These are phyloP conservation scores for Drosophila funebris DNA, from an alignment of 1,140 invertebrate genomes.

Conservation along the genomic window DNA sequence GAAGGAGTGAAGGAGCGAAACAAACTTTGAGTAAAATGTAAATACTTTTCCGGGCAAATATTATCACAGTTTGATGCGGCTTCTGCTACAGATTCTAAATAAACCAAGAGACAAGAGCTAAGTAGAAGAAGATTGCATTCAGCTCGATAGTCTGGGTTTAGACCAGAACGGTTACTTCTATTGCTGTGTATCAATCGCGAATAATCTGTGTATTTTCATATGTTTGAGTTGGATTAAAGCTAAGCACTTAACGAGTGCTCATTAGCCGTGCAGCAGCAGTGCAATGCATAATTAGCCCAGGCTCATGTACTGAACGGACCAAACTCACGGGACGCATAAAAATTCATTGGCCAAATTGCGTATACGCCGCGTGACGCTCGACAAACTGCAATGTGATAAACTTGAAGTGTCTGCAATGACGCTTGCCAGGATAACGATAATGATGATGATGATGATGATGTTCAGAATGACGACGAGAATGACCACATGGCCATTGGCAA, in stretches of 20 bases:
- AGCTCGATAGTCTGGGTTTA: neutral
- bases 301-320: neutral
- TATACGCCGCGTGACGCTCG: conserved; percentile 64
- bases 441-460: neutral
- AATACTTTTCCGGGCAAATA: conserved; percentile 76
- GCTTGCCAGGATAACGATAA: conserved; percentile 15
- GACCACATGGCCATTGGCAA: conserved; percentile 66
- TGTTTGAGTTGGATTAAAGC: conserved; percentile 13
- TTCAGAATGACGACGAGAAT: conserved; percentile 10
- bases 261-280: conserved; percentile 57
- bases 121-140: conserved; percentile 46
- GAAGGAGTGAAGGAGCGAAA: conserved; percentile 17
- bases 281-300: conserved; percentile 38
- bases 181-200: neutral
- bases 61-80: conserved; percentile 75
- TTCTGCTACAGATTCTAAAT: conserved; percentile 69
- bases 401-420: conserved; percentile 71
- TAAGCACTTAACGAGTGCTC: conserved; percentile 14
- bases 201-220: neutral
- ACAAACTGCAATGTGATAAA: conserved; percentile 68
- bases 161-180: neutral
- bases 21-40: conserved; percentile 77
- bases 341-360: conserved; percentile 70
- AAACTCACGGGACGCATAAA: conserved; percentile 48
- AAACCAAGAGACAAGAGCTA: conserved; percentile 43